phyloP scores from a whole-genome alignment of 2,888 invertebrate species.

The Eurois occulta region DNA sequence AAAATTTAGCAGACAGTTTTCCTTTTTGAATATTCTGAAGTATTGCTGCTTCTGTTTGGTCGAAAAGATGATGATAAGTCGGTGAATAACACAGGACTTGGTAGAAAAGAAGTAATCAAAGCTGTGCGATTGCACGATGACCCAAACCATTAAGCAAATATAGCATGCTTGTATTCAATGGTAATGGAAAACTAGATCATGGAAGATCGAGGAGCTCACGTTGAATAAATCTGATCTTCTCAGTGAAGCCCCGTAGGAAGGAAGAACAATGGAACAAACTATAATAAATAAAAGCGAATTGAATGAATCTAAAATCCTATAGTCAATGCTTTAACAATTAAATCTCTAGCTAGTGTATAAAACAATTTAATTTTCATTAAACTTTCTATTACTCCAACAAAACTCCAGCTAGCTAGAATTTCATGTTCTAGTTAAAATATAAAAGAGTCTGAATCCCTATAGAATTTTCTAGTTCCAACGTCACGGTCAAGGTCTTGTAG shows the following conservation, averaged over 20 bases:
- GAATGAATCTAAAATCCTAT: no score
- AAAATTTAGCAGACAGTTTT: not conserved
- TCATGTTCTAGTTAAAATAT: constrained; percentile 44
- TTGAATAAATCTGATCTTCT: not conserved
- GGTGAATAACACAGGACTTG: not conserved
- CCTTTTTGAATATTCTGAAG: not conserved
- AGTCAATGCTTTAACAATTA: not conserved
- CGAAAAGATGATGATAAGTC: not conserved
- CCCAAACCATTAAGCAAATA: not conserved
- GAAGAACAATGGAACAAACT: not conserved
- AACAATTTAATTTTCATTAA: constrained; percentile 22
- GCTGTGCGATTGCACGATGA: not conserved
- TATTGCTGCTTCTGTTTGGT: not conserved
- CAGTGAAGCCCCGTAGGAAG: not conserved
- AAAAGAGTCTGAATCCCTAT: constrained; percentile 36
- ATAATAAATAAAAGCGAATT: not conserved
- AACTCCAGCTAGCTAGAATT: constrained; percentile 14
- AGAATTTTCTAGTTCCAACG: constrained; percentile 24
- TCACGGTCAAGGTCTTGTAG: constrained; percentile 44
- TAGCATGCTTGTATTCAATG: not conserved
- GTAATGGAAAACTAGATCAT: no score
- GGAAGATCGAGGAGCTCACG: not conserved
- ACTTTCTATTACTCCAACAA: constrained; percentile 26
- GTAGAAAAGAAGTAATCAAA: not conserved
- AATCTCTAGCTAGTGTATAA: not conserved